A percentile compares a stretch with the other conserved stretches of the same genome.
Evolutionary conservation across 2,888 invertebrate genomes (phyloP).

Genomic region (Patella ulyssiponensis): DNA sequence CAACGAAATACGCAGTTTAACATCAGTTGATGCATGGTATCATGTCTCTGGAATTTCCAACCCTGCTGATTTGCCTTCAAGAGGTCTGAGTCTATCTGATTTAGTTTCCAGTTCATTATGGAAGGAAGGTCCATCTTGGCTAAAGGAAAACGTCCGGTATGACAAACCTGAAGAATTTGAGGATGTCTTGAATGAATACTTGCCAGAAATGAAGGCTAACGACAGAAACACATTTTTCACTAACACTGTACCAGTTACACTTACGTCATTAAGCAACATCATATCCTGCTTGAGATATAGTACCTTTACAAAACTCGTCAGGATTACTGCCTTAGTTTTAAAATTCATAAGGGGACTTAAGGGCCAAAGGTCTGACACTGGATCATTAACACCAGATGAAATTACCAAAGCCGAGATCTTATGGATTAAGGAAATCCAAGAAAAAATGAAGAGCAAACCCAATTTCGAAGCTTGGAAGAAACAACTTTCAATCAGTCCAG

Average conservation of each 20-base stretch:
- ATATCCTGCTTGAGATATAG: not conserved
- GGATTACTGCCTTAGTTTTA: not conserved
- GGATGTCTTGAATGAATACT: not conserved
- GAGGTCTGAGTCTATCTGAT: not conserved
- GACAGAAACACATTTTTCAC: too few relatives aligned
- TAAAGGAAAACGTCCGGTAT: not conserved
- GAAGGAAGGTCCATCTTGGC: not conserved
- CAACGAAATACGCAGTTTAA: not conserved
- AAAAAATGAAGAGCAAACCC: not conserved
- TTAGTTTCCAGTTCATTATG: not conserved
- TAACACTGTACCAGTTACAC: too few relatives aligned
- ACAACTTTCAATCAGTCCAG: not conserved
- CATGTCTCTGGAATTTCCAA: not conserved
- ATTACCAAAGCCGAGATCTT: not conserved
- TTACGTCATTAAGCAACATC: not conserved
- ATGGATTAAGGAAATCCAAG: not conserved
- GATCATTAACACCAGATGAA: too few relatives aligned
- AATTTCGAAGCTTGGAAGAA: not conserved
- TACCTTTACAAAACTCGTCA: not conserved
- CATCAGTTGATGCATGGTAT: not conserved
- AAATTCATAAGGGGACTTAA: not conserved
- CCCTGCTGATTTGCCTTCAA: constrained; percentile 8
- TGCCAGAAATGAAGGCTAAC: not conserved
- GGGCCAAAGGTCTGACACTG: too few relatives aligned
- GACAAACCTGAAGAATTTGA: not conserved